These are phyloP conservation scores for Copidosoma aretas DNA, from an alignment of 2,888 invertebrate species.

Conservation along the genomic window DNA sequence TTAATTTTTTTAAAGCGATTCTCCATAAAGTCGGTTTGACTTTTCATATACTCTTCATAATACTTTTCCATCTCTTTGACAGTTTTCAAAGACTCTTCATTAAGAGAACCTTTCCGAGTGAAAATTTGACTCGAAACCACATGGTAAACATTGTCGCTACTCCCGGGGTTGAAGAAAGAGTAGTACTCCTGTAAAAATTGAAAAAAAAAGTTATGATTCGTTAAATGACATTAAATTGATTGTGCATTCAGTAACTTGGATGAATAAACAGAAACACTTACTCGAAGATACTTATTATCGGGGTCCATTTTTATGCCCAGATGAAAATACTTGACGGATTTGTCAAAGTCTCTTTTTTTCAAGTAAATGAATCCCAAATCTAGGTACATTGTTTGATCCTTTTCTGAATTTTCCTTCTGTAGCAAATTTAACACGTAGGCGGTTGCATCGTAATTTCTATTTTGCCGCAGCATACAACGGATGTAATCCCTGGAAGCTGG, in stretches of 20 bases:
- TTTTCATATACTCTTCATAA: slow-evolving; percentile 2
- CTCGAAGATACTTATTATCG: slow-evolving; percentile 1
- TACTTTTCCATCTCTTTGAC: slow-evolving; percentile 13
- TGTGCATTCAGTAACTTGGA: no score
- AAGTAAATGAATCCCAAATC: slow-evolving; percentile 16
- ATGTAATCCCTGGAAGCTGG: slow-evolving; percentile 16
- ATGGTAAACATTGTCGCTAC: neutral
- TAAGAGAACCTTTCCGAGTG: neutral
- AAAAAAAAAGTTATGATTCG: no score
- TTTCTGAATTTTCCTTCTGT: slow-evolving; percentile 12
- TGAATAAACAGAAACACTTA: slow-evolving; percentile 9
- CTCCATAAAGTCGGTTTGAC: no score
- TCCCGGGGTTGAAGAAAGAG: neutral
- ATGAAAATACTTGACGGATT: slow-evolving; percentile 22
- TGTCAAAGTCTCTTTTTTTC: neutral
- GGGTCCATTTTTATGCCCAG: slow-evolving; percentile 18
- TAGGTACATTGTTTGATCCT: slow-evolving; percentile 10
- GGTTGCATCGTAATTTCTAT: slow-evolving; percentile 1
- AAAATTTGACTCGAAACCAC: slow-evolving; percentile 4
- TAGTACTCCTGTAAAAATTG: slow-evolving; percentile 10
- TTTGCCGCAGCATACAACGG: slow-evolving; percentile 2
- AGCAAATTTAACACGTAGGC: slow-evolving; percentile 5
- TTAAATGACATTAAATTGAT: no score
- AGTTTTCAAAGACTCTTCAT: neutral
- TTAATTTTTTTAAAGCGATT: no score